Conservation (phyloP, 2,797 vertebrate species). For the Pagetopsis macropterus region DNA sequence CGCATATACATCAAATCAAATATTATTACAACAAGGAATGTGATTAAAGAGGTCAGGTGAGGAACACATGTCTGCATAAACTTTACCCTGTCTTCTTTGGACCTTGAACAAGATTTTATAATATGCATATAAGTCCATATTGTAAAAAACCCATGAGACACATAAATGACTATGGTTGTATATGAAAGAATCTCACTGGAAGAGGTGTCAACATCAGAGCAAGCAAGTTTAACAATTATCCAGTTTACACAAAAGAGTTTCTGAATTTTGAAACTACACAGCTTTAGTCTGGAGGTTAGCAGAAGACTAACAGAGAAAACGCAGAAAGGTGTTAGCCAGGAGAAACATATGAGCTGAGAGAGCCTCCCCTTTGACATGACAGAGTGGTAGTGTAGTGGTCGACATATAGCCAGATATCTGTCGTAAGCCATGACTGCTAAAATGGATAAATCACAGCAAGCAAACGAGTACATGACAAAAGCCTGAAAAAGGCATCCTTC, state of each 20-base stretch:
- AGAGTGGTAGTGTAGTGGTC: slow-evolving; percentile 67
- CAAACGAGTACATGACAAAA: slow-evolving; percentile 64
- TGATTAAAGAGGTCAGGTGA: slow-evolving; percentile 64
- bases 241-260: slow-evolving; percentile 57
- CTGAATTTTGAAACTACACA: slow-evolving; percentile 42
- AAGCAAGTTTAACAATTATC: slow-evolving; percentile 52
- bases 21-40: slow-evolving; percentile 37
- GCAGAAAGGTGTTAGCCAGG: slow-evolving; percentile 46
- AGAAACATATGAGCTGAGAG: slow-evolving; percentile 46
- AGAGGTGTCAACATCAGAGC: slow-evolving; percentile 9
- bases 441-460: slow-evolving; percentile 52
- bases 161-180: slow-evolving; percentile 8
- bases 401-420: slow-evolving; percentile 68
- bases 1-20: slow-evolving; percentile 66
- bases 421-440: slow-evolving; percentile 70
- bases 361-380: slow-evolving; percentile 55
- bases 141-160: slow-evolving; percentile 42
- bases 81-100: slow-evolving; percentile 63
- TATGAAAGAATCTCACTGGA: slow-evolving; percentile 13
- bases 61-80: slow-evolving; percentile 75
- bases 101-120: slow-evolving; percentile 22
- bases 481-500: slow-evolving; percentile 67
- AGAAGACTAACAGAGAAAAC: neutral
- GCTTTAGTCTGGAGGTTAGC: slow-evolving; percentile 5
- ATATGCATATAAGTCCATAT: slow-evolving; percentile 65